Evolutionary conservation across 1,140 invertebrate species (phyloP), one percentile per base, ranked within the genome.

Genomic region (Helicoverpa armigera): DNA sequence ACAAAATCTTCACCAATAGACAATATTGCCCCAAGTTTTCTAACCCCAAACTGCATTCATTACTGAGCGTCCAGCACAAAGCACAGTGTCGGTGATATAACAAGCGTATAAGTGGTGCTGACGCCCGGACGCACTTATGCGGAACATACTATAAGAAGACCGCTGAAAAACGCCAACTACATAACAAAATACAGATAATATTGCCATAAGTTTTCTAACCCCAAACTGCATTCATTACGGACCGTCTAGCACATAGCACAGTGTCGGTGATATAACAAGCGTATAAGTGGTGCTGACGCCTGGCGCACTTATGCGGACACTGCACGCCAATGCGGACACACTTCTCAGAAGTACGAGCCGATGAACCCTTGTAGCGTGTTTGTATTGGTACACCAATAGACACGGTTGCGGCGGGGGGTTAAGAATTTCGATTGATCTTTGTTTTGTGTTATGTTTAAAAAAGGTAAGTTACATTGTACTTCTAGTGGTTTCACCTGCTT

Each of bases 301-400:
- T 80, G 84, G 58, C 80, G 58, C 79, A 80, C 79, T 84, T 84
- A 76, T 48, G 74, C 67, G 82, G 84, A 84, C 86, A 85, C 70
- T 79, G 84, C 83, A 88, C 83, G 84, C 82, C 80, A 88, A 63
- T 88, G 85, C 83, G 76, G 82, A 51, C 43, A 61, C 72, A 23
- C 35, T 86, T 85, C 85, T 76, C 13, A 80, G 87, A 86, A 88
- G 73, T 50, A n/a, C 48, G 79, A 82, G 86, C 83, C 83, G 79
- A 80, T 82, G 82, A 83, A 83, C 83, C 78, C 50, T 13, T 73
- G 69, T 23, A 5, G 14, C 65, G 11, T 23, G 58, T 31, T 61
- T 31, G 13, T 61, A 61, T 61, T 14, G 23, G 18, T 13, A 29
- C 29, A 29, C 35, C 35, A 43, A 43, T 43, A 43, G 9, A 43